Evolutionary conservation across 92 coral and sea anemone species (phyloP).

Genomic region (Umimayanthus chanpuru): DNA sequence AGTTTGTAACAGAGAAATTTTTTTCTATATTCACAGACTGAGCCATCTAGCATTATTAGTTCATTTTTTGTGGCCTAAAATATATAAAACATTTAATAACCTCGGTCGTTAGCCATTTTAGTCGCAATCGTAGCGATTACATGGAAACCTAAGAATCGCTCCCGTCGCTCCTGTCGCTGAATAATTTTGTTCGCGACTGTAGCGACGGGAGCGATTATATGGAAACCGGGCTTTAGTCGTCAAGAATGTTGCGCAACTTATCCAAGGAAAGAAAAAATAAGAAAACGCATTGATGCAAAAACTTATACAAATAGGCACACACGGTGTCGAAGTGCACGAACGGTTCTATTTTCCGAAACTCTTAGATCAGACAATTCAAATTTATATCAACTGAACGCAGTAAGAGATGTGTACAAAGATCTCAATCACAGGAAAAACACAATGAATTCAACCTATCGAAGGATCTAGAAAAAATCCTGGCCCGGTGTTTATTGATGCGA

Average conservation of each 20-base stretch:
- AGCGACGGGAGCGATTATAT: no score
- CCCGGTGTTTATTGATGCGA: constrained; percentile 23
- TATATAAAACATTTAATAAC: no score
- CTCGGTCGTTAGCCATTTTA: no score
- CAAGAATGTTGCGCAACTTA: not conserved
- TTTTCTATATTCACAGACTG: no score
- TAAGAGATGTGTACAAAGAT: not conserved
- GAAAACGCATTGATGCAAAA: constrained; percentile 1
- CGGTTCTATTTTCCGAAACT: not conserved
- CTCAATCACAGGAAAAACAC: not conserved
- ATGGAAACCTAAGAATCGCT: no score
- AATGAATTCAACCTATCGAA: not conserved
- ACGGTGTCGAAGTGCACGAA: not conserved
- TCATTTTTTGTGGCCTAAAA: no score
- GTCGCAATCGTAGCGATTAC: no score
- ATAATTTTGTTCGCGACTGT: no score
- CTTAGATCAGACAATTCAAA: not conserved
- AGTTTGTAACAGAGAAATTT: no score
- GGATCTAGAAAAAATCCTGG: constrained; percentile 44
- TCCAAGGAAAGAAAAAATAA: not conserved
- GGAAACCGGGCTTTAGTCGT: no score
- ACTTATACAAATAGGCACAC: not conserved
- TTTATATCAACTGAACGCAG: not conserved
- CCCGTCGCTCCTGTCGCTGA: no score
- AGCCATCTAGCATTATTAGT: no score